Evolutionary conservation across 2,797 vertebrate genomes (phyloP), one percentile per base, ranked within the genome.

Genomic region (Setipinna tenuifilis): DNA sequence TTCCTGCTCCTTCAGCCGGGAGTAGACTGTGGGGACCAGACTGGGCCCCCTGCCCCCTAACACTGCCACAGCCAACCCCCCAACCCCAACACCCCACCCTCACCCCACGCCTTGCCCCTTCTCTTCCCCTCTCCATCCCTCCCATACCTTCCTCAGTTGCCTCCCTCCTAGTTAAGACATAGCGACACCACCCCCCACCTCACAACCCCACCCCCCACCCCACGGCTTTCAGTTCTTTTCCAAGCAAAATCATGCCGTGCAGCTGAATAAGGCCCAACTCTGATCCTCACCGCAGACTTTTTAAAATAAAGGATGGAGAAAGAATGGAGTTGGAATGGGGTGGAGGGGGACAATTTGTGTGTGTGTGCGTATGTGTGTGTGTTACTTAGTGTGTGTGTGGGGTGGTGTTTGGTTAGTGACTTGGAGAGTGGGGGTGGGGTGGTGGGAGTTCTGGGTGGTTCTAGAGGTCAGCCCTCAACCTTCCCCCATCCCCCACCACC

Each of bases 1-100:
- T 98, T 99, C 98, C 97, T 98, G 97, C 96, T 96, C 96, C 93
- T 96, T 78, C 31, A 41, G 95, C 89, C 92, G 95, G 92, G 89
- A 90, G 95, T 93, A 94, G 95, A 95, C 95, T 95, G 95, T 92
- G 85, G 83, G 46, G 46, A 90, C 84, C 94, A 95, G 95, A 96
- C 95, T 92, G 94, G 90, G 91, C 89, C 85, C 92, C 90, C 84
- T 88, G 87, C 89, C 91, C 89, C 71, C 31, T 44, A 78, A 78
- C 35, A 78, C 31, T 3, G 50, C 50, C 50, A 9, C 50, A 28
- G 89, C 62, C 87, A 78, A 78, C 17, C 89, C 92, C 90, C 83
- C 88, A 87, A 89, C 91, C 89, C 50, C 7, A 54, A 54, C 50
- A 3, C 50, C 50, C 84, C 85, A 88, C 87, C 89, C 85, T 88